Percentiles rank a stretch among this genome's conserved stretches.
phyloP scores from a whole-genome alignment of 2,888 invertebrate species.

The Luperina testacea region DNA sequence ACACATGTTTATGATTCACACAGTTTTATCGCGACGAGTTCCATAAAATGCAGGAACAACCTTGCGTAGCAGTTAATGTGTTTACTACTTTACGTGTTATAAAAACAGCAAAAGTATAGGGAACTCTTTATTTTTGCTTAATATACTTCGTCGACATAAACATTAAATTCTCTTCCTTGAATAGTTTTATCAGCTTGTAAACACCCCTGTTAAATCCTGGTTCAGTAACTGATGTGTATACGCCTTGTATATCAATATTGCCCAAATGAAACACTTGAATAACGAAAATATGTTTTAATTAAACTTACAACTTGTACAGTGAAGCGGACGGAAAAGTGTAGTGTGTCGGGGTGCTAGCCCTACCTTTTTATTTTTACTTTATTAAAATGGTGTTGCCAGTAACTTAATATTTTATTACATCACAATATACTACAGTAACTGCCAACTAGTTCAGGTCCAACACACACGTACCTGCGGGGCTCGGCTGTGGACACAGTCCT shows the following conservation, averaged over 20 bases:
- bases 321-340: too few relatives aligned
- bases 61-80: conserved; percentile 61
- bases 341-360: too few relatives aligned
- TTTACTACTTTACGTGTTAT: conserved; percentile 43
- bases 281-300: too few relatives aligned
- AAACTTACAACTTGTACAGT: too few relatives aligned
- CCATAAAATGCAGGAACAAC: conserved; percentile 66
- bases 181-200: conserved; percentile 3
- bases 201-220: background rate
- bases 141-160: background rate
- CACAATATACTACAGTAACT: background rate
- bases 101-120: conserved; percentile 22
- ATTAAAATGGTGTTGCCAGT: too few relatives aligned
- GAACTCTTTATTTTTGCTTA: conserved; percentile 24
- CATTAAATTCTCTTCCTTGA: background rate
- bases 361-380: too few relatives aligned
- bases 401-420: too few relatives aligned
- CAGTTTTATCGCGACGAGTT: conserved; percentile 64
- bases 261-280: too few relatives aligned
- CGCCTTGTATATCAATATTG: too few relatives aligned
- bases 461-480: too few relatives aligned
- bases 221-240: background rate
- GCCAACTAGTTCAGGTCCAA: background rate
- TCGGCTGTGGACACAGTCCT: too few relatives aligned
- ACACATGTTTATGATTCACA: conserved; percentile 66